Percentiles rank a stretch among this genome's conserved stretches.
phyloP scores from a whole-genome alignment of 2,888 invertebrate species.

The Aromia moschata region DNA sequence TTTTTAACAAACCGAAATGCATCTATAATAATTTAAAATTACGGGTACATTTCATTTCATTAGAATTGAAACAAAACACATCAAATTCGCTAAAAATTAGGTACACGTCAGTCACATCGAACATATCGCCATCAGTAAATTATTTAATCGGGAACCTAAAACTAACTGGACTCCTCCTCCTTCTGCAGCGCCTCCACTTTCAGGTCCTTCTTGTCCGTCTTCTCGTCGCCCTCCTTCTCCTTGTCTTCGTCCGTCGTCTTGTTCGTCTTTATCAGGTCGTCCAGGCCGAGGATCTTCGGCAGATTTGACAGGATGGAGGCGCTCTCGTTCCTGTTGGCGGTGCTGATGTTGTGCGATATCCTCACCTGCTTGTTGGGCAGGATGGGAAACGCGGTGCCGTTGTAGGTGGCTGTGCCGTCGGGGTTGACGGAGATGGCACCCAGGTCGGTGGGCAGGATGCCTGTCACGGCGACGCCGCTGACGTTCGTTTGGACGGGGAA shows the following conservation, averaged over 20 bases:
- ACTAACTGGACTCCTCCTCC: background rate
- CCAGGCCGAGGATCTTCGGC: conserved; percentile 45
- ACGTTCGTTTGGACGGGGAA: conserved; percentile 67
- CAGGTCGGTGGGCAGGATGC: conserved; percentile 49
- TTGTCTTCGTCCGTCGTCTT: background rate
- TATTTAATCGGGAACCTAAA: too few species aligned
- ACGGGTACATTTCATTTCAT: too few species aligned
- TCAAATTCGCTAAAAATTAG: too few species aligned
- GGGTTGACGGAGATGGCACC: conserved; percentile 34
- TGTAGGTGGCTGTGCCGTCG: conserved; percentile 32
- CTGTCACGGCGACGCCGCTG: conserved; percentile 66
- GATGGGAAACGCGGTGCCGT: conserved; percentile 39
- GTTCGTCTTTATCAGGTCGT: conserved; percentile 6
- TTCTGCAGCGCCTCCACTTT: conserved; percentile 1
- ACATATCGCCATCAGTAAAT: too few species aligned
- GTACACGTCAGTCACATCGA: background rate
- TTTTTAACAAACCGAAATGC: too few species aligned
- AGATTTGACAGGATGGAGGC: conserved; percentile 49
- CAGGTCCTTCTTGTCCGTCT: background rate
- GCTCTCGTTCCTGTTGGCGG: conserved; percentile 48
- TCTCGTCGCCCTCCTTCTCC: background rate
- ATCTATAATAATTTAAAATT: too few species aligned
- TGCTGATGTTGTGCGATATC: conserved; percentile 56
- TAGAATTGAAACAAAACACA: too few species aligned
- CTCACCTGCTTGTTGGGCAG: conserved; percentile 55